Evolutionary conservation across 1,140 invertebrate species (phyloP).

Genomic region (Aphaenogaster ashmeadi): DNA sequence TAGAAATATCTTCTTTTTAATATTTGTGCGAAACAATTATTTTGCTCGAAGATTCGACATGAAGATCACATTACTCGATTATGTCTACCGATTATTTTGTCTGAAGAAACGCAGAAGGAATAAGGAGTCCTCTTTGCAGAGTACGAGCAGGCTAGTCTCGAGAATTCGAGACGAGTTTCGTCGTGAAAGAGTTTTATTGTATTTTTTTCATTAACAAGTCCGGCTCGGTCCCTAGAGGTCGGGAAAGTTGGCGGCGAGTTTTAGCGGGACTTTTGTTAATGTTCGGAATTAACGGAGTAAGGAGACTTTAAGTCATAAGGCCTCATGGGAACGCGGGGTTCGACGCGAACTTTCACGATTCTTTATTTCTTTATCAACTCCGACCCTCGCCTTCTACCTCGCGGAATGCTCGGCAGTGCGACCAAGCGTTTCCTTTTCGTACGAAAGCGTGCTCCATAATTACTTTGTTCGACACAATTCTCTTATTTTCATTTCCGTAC

Average conservation of each 20-base stretch:
- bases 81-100: conserved; percentile 44
- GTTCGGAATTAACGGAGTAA: conserved; percentile 87
- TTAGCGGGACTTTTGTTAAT: conserved; percentile 87
- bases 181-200: conserved; percentile 83
- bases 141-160: conserved; percentile 65
- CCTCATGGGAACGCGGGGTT: conserved; percentile 83
- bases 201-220: conserved; percentile 87
- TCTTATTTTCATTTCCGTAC: conserved; percentile 71
- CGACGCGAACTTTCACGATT: conserved; percentile 86
- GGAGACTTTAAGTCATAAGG: conserved; percentile 87
- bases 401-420: conserved; percentile 71
- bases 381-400: conserved; percentile 76
- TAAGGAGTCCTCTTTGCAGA: conserved; percentile 63
- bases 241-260: conserved; percentile 84
- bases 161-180: conserved; percentile 75
- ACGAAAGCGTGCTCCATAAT: conserved; percentile 75
- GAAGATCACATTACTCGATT: not conserved
- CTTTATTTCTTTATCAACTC: conserved; percentile 87
- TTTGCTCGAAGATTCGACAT: not conserved
- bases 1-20: not conserved
- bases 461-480: conserved; percentile 79
- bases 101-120: conserved; percentile 41
- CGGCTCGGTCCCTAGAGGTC: conserved; percentile 76
- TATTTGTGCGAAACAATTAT: not conserved
- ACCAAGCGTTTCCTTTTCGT: conserved; percentile 76